These are phyloP conservation scores for Channa argus DNA, from an alignment of 2,113 vertebrate genomes.

Conservation along the genomic window DNA sequence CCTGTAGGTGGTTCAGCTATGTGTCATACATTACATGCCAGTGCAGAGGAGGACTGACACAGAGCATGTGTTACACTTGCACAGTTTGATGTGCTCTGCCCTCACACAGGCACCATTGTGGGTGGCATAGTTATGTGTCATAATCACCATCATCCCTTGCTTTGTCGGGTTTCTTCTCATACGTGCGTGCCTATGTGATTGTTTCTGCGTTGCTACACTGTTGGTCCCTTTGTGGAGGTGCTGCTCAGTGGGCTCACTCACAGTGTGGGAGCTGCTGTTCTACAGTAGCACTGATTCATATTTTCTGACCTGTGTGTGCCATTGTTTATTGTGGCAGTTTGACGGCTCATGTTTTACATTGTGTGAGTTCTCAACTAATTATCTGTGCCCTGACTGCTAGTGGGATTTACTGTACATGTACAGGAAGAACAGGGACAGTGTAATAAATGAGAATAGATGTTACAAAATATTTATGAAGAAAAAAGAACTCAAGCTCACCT, in stretches of 20 bases:
- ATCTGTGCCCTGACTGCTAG: conserved; percentile 9
- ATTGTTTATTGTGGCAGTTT: conserved; percentile 26
- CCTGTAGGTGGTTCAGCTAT: conserved; percentile 80
- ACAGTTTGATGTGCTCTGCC: conserved; percentile 80
- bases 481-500: not conserved
- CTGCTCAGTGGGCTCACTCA: conserved; percentile 71
- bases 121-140: conserved; percentile 82
- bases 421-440: not conserved
- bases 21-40: conserved; percentile 81
- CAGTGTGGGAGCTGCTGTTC: conserved; percentile 73
- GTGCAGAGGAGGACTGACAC: conserved; percentile 80
- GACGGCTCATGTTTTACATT: conserved; percentile 52
- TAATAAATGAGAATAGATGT: not conserved
- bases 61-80: conserved; percentile 82
- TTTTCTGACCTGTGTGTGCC: conserved; percentile 58
- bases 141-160: conserved; percentile 78
- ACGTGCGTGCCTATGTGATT: conserved; percentile 53
- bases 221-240: conserved; percentile 74
- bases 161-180: conserved; percentile 67
- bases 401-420: not conserved
- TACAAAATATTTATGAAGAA: not conserved
- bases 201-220: conserved; percentile 56
- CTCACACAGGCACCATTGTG: conserved; percentile 79
- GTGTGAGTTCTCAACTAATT: conserved; percentile 44
- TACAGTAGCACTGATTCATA: conserved; percentile 69